Conservation (phyloP, 2,888 invertebrate species). For the Argyresthia albistria region DNA sequence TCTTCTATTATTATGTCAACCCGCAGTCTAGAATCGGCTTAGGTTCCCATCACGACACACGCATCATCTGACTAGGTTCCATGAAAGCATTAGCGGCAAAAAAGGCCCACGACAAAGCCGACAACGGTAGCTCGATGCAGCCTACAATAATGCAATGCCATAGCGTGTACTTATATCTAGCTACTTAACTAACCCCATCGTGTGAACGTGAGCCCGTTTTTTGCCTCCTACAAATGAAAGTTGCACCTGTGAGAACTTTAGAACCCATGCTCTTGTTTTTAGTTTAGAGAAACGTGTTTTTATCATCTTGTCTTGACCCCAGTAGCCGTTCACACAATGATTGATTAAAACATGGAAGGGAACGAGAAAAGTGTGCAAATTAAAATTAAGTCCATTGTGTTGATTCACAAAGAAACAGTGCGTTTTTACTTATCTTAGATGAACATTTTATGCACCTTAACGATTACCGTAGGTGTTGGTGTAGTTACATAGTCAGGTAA, state of each 20-base stretch:
- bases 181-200: slow-evolving; percentile 13
- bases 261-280: slow-evolving; percentile 23
- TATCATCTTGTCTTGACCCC: slow-evolving; percentile 44
- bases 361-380: too few relatives aligned
- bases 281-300: slow-evolving; percentile 41
- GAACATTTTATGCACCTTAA: too few relatives aligned
- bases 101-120: slow-evolving; percentile 16
- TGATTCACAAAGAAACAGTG: too few relatives aligned
- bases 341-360: background rate
- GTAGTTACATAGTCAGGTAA: too few relatives aligned
- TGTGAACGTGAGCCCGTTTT: slow-evolving; percentile 59
- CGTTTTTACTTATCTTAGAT: too few relatives aligned
- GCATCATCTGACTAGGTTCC: slow-evolving; percentile 29
- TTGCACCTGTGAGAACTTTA: slow-evolving; percentile 64
- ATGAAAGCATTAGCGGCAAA: slow-evolving; percentile 43
- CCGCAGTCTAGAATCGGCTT: background rate
- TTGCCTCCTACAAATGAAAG: slow-evolving; percentile 65
- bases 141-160: background rate
- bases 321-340: background rate
- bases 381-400: too few relatives aligned
- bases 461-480: too few relatives aligned
- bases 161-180: background rate
- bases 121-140: background rate
- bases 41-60: slow-evolving; percentile 20
- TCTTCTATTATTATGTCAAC: slow-evolving; percentile 1